A percentile compares a stretch with the other conserved stretches of the same genome.
phyloP scores from a whole-genome alignment of 2,797 vertebrate species.

The Vultur gryphus region DNA sequence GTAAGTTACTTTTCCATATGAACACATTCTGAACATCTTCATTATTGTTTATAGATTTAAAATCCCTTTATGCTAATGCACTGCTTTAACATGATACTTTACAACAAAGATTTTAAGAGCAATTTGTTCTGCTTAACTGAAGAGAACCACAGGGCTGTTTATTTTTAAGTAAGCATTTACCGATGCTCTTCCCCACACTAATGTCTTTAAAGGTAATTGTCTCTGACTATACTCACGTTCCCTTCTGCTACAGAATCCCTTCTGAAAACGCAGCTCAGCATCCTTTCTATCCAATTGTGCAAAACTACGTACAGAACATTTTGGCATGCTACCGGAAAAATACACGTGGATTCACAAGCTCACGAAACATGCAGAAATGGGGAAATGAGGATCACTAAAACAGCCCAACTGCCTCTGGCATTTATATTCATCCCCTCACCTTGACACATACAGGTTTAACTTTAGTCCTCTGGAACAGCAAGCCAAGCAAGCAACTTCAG shows the following conservation, averaged over 20 bases:
- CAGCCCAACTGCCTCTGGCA: not conserved
- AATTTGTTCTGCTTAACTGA: not conserved
- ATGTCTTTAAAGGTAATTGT: not conserved
- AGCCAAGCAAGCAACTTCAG: not conserved
- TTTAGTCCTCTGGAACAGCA: not conserved
- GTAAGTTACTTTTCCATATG: not conserved
- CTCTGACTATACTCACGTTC: not conserved
- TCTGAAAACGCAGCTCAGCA: not conserved
- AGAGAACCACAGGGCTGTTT: not conserved
- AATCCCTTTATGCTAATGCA: not conserved
- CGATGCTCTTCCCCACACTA: not conserved
- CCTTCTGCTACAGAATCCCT: not conserved
- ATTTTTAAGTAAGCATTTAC: not conserved
- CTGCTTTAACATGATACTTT: not conserved
- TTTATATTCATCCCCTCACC: not conserved
- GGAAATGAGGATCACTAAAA: not conserved
- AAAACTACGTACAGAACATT: rapidly evolving
- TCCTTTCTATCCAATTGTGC: not conserved
- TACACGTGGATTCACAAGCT: not conserved
- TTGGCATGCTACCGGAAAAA: not conserved
- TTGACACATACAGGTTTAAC: not conserved
- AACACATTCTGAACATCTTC: not conserved
- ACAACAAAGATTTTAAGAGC: not conserved
- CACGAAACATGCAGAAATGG: not conserved
- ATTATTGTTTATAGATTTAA: not conserved